phyloP scores from a whole-genome alignment of 2,113 vertebrate species.

The Lepidothrix coronata region DNA sequence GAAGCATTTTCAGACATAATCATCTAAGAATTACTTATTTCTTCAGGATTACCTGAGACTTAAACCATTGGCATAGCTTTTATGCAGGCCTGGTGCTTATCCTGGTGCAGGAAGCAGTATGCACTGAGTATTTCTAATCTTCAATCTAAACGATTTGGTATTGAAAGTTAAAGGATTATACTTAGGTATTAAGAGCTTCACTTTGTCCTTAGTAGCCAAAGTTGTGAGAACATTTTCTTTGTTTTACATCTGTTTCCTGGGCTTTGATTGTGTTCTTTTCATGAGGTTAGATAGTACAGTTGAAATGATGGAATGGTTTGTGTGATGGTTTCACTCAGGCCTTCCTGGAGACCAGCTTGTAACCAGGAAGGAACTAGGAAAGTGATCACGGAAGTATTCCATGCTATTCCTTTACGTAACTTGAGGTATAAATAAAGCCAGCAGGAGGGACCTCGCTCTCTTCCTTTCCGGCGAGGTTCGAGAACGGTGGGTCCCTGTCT shows the following conservation, averaged over 20 bases:
- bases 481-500: too few relatives aligned
- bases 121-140: neutral
- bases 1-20: neutral
- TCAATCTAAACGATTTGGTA: neutral
- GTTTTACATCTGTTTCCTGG: neutral
- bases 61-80: neutral
- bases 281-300: neutral
- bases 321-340: too few relatives aligned
- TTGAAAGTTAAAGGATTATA: neutral
- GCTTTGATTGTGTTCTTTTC: neutral
- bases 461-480: too few relatives aligned
- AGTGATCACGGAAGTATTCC: too few relatives aligned
- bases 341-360: too few relatives aligned
- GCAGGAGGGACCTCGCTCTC: too few relatives aligned
- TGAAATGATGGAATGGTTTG: neutral
- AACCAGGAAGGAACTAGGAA: too few relatives aligned
- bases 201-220: neutral
- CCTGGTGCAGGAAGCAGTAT: neutral
- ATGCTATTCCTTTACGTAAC: too few relatives aligned
- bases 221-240: neutral
- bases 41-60: neutral
- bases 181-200: neutral
- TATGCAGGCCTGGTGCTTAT: neutral
- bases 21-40: neutral
- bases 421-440: too few relatives aligned